These are phyloP conservation scores for Aromia moschata DNA, from an alignment of 2,888 invertebrate species.

Conservation along the genomic window DNA sequence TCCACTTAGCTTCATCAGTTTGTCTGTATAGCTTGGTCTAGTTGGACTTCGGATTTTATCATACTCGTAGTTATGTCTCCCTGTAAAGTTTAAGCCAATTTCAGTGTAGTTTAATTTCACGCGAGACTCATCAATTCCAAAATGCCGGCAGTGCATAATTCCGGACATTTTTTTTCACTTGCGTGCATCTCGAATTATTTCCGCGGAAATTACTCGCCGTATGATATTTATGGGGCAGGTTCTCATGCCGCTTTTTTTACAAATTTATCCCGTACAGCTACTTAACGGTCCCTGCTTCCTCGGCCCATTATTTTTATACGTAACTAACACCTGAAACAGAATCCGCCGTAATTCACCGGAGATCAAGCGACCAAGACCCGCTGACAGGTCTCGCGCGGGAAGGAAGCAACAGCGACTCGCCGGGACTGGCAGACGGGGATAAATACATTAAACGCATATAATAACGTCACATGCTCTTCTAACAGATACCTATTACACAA, in stretches of 20 bases:
- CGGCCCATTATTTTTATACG: slow-evolving; percentile 17
- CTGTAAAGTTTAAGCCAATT: too few species aligned
- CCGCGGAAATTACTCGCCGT: neutral
- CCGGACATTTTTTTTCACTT: neutral
- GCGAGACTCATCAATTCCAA: too few species aligned
- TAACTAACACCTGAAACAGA: slow-evolving; percentile 20
- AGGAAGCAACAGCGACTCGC: too few species aligned
- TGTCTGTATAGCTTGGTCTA: too few species aligned
- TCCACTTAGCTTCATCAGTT: too few species aligned
- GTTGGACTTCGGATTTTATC: too few species aligned
- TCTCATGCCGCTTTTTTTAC: slow-evolving; percentile 5
- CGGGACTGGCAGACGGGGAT: too few species aligned
- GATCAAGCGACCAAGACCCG: slow-evolving; percentile 23
- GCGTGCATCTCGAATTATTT: neutral
- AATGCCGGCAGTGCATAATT: neutral
- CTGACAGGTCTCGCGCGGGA: slow-evolving; percentile 39
- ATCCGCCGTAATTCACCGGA: slow-evolving; percentile 22
- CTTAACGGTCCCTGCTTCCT: neutral
- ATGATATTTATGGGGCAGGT: slow-evolving; percentile 4
- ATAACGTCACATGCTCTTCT: too few species aligned
- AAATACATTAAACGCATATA: too few species aligned
- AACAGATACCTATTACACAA: too few species aligned
- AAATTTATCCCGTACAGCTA: slow-evolving; percentile 14
- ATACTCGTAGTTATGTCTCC: too few species aligned
- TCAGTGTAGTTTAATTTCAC: too few species aligned